Evolutionary conservation across 2,888 invertebrate species (phyloP).

Genomic region (Eristalis arbustorum): DNA sequence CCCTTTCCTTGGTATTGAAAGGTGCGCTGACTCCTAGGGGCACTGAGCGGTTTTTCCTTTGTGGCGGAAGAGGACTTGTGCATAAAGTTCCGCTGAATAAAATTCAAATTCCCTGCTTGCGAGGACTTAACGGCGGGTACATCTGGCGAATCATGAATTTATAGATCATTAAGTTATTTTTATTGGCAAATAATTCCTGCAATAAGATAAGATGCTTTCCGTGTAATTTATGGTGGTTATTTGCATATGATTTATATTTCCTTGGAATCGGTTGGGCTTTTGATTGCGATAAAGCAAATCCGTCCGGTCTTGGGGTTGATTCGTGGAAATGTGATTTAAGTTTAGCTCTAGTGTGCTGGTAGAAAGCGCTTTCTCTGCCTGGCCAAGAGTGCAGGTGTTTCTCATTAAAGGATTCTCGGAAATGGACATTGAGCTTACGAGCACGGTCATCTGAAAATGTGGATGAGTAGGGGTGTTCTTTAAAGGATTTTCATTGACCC

Average conservation of each 20-base stretch:
- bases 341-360: too few species aligned
- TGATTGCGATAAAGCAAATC: not conserved
- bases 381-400: too few species aligned
- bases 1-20: not conserved
- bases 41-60: not conserved
- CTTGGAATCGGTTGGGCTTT: not conserved
- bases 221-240: not conserved
- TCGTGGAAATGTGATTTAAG: too few species aligned
- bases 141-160: not conserved
- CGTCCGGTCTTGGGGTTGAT: too few species aligned
- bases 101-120: not conserved
- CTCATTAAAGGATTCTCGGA: too few species aligned
- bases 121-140: not conserved
- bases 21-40: not conserved
- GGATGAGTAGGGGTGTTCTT: too few species aligned
- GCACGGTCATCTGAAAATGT: too few species aligned
- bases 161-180: not conserved
- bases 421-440: too few species aligned
- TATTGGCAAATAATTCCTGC: not conserved
- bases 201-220: not conserved
- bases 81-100: not conserved
- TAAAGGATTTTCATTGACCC: too few species aligned
- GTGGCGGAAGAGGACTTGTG: not conserved
- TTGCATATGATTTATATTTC: not conserved
- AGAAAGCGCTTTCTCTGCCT: too few species aligned